phyloP scores from a whole-genome alignment of 1,140 invertebrate species.

The Diploscapter pachys region DNA sequence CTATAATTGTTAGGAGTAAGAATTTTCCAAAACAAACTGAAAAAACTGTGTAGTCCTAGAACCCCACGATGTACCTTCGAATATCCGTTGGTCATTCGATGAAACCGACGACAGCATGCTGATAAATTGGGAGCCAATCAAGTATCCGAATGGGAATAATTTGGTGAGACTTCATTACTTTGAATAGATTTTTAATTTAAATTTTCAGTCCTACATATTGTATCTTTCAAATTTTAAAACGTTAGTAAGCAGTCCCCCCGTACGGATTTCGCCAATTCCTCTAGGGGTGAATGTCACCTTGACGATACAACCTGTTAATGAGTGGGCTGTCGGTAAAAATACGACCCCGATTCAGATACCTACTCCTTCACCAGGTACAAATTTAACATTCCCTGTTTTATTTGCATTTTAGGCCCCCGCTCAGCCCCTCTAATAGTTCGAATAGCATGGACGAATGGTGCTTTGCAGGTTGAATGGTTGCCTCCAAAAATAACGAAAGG shows the following conservation, averaged over 20 bases:
- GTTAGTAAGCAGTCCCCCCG: constrained; percentile 11
- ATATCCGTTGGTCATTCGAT: constrained; percentile 17
- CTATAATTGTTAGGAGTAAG: constrained; percentile 20
- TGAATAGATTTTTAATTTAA: too few species aligned
- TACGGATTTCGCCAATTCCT: background rate
- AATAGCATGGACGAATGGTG: too few species aligned
- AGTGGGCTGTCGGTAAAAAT: too few species aligned
- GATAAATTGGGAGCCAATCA: constrained; percentile 19
- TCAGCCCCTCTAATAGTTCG: too few species aligned
- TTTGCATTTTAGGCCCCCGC: too few species aligned
- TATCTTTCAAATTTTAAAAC: constrained; percentile 21
- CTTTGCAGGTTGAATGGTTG: too few species aligned
- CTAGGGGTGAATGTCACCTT: too few species aligned
- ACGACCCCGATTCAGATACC: too few species aligned
- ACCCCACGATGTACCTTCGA: constrained; percentile 7
- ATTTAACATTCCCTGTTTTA: too few species aligned
- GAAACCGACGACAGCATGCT: constrained; percentile 12
- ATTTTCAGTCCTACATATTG: constrained; percentile 1
- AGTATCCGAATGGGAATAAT: constrained; percentile 16
- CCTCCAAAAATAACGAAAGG: too few species aligned
- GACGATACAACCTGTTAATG: too few species aligned
- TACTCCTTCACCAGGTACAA: too few species aligned
- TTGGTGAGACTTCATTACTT: background rate
- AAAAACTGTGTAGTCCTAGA: background rate
- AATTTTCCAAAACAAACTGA: background rate